Evolutionary conservation across 2,113 vertebrate species (phyloP).

Genomic region (Bostrychus sinensis): DNA sequence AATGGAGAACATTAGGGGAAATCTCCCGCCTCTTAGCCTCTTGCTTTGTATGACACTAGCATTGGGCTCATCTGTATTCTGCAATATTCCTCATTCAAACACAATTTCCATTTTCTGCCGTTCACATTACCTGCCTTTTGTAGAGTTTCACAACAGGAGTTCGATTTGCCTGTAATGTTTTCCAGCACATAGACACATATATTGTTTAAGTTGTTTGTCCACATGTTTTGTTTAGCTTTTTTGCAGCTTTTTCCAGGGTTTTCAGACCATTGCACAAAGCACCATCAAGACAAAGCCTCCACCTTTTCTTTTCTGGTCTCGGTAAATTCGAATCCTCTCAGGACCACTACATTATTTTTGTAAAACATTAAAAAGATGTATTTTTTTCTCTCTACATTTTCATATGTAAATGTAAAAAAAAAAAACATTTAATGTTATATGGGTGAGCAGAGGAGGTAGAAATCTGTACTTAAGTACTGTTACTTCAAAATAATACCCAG

Average conservation of each 20-base stretch:
- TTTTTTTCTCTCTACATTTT: too few relatives aligned
- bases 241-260: too few relatives aligned
- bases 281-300: background rate
- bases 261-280: background rate
- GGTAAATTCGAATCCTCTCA: constrained; percentile 31
- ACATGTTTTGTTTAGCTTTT: constrained; percentile 1
- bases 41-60: constrained; percentile 28
- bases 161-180: background rate
- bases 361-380: too few relatives aligned
- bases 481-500: too few relatives aligned
- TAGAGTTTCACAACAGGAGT: background rate
- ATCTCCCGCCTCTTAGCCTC: constrained; percentile 5
- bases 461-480: too few relatives aligned
- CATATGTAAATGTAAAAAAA: too few relatives aligned
- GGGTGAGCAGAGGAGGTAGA: too few relatives aligned
- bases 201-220: constrained; percentile 6
- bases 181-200: background rate
- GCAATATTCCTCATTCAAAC: constrained; percentile 54
- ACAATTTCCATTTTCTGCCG: constrained; percentile 26
- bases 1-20: constrained; percentile 10
- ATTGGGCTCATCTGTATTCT: constrained; percentile 59
- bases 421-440: too few relatives aligned
- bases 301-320: constrained; percentile 12
- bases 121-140: background rate
- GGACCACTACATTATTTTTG: constrained; percentile 21